Conservation (phyloP, 2,888 invertebrate species). For the Ferrisia virgata region DNA sequence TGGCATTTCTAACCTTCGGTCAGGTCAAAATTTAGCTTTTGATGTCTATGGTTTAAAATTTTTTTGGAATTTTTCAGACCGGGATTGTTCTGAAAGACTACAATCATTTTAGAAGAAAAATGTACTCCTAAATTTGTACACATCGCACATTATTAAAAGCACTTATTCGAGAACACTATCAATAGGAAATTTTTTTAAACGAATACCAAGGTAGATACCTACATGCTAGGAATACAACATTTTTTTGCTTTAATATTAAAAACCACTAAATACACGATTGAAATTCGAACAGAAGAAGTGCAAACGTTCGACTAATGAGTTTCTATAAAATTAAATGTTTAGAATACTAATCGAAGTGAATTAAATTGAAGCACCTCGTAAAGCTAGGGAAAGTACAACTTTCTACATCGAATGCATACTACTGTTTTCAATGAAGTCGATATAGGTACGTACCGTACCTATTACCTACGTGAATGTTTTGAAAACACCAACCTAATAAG, state of each 20-base stretch:
- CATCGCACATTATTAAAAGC: background rate
- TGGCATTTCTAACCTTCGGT: too few relatives aligned
- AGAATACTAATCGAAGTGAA: slow-evolving; percentile 31
- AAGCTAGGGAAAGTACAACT: background rate
- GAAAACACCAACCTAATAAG: background rate
- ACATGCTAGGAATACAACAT: slow-evolving; percentile 27
- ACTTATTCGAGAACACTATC: background rate
- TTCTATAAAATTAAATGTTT: background rate
- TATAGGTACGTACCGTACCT: too few relatives aligned
- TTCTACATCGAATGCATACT: background rate
- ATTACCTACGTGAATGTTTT: slow-evolving; percentile 10
- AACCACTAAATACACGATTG: background rate
- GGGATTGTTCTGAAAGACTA: too few relatives aligned
- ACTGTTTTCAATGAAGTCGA: background rate
- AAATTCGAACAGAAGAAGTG: background rate
- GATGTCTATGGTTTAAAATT: too few relatives aligned
- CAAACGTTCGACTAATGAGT: background rate
- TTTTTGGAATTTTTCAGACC: too few relatives aligned
- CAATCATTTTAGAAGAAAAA: background rate
- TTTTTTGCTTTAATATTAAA: background rate
- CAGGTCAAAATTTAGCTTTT: too few relatives aligned
- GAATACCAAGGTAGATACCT: too few relatives aligned
- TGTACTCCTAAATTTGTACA: background rate
- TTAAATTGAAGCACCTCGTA: background rate
- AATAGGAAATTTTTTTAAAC: background rate